Percentiles rank a stretch among this genome's conserved stretches.
Conservation (phyloP, 2,888 invertebrate species). For the Ommatoiulus sabulosus region DNA sequence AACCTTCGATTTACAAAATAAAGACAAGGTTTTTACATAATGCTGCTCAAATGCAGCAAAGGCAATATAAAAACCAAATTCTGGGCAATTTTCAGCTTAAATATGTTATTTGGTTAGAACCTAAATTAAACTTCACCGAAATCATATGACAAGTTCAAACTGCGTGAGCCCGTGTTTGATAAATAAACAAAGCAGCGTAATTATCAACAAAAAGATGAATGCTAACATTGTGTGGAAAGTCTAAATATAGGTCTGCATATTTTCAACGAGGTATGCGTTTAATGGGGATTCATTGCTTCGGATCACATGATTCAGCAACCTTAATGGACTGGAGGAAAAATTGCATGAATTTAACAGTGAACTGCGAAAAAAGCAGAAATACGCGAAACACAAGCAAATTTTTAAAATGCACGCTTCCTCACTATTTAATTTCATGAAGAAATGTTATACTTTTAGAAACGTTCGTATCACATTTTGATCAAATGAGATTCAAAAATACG, state of each 20-base stretch:
- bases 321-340: background rate
- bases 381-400: background rate
- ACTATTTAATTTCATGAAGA: background rate
- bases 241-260: background rate
- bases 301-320: background rate
- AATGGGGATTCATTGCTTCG: background rate
- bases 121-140: background rate
- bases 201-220: constrained; percentile 21
- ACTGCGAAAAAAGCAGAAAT: background rate
- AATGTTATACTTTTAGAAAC: background rate
- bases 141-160: background rate
- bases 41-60: background rate
- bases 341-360: background rate
- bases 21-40: background rate
- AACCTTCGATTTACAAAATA: background rate
- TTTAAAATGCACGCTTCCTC: background rate
- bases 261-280: background rate
- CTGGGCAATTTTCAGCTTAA: background rate
- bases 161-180: constrained; percentile 21
- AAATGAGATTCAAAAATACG: background rate
- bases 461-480: background rate
- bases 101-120: background rate
- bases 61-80: background rate
- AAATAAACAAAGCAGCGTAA: background rate
- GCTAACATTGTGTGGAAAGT: background rate